These are phyloP conservation scores for Stomorhina lunata DNA, from an alignment of 2,888 invertebrate genomes.

Conservation along the genomic window DNA sequence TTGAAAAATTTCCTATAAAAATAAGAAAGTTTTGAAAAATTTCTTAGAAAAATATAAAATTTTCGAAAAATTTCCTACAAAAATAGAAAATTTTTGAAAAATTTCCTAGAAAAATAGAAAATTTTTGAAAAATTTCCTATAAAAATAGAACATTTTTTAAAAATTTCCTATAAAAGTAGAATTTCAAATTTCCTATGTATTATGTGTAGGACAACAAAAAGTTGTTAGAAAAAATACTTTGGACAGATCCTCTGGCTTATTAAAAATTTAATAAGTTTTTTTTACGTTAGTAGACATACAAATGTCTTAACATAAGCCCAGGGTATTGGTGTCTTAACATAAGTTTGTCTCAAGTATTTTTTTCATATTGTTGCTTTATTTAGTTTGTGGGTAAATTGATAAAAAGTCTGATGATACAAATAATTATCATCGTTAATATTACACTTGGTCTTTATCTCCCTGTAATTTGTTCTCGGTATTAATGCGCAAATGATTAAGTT, in stretches of 20 bases:
- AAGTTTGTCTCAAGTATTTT: not conserved
- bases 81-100: too few species aligned
- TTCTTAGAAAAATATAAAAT: too few species aligned
- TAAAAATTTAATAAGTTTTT: slow-evolving; percentile 5
- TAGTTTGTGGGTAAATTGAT: not conserved
- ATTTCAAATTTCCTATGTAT: too few species aligned
- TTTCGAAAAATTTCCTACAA: too few species aligned
- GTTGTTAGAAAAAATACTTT: not conserved
- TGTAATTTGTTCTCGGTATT: slow-evolving; percentile 45
- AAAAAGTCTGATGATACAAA: slow-evolving; percentile 18
- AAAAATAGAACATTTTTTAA: too few species aligned
- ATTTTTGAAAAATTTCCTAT: too few species aligned
- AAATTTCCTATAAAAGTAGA: too few species aligned
- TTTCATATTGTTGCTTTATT: not conserved
- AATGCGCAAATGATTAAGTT: slow-evolving; percentile 9
- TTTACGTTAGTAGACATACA: not conserved
- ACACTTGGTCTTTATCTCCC: slow-evolving; percentile 39
- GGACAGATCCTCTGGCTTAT: slow-evolving; percentile 2
- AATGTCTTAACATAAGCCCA: not conserved
- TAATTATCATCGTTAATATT: slow-evolving; percentile 51
- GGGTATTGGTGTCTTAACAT: not conserved
- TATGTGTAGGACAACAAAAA: too few species aligned
- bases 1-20: too few species aligned
- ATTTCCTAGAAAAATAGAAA: too few species aligned
- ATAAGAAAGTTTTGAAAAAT: too few species aligned